Evolutionary conservation across 2,113 vertebrate species (phyloP).

Genomic region (Oryzias javanicus): DNA sequence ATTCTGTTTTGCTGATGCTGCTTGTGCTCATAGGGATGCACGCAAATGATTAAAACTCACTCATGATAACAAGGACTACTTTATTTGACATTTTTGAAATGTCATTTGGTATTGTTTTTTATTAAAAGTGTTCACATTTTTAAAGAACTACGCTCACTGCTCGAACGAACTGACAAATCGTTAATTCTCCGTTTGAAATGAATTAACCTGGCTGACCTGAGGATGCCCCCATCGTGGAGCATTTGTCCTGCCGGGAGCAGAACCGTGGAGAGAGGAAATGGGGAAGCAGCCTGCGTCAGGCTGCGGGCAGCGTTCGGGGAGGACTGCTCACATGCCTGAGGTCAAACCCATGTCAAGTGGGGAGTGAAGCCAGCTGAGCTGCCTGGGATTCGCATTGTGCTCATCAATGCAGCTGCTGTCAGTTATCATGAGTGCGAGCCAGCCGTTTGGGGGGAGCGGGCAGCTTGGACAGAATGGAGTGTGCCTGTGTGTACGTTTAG

Average conservation of each 20-base stretch:
- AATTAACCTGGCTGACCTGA: constrained; percentile 75
- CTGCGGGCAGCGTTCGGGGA: constrained; percentile 57
- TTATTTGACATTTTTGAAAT: too few species aligned
- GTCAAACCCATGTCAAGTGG: constrained; percentile 78
- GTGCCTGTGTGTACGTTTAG: constrained; percentile 44
- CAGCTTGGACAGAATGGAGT: constrained; percentile 38
- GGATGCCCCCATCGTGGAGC: constrained; percentile 60
- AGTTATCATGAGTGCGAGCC: constrained; percentile 56
- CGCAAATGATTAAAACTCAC: constrained; percentile 11
- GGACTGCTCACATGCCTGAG: constrained; percentile 61
- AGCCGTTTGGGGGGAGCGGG: constrained; percentile 16
- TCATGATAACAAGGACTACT: background rate
- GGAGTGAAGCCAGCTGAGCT: constrained; percentile 78
- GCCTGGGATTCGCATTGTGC: constrained; percentile 64
- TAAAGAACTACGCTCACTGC: background rate
- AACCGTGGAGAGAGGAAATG: constrained; percentile 52
- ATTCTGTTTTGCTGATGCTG: constrained; percentile 36
- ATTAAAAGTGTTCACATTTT: too few species aligned
- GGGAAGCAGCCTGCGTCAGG: constrained; percentile 53
- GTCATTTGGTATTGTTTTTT: too few species aligned
- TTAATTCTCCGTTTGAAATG: constrained; percentile 78
- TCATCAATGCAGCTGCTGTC: constrained; percentile 72
- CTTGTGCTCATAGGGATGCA: constrained; percentile 32
- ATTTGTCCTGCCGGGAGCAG: constrained; percentile 44
- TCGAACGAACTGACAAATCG: constrained; percentile 73